Conservation (phyloP, 2,888 invertebrate genomes). For the Erebia ligea region DNA sequence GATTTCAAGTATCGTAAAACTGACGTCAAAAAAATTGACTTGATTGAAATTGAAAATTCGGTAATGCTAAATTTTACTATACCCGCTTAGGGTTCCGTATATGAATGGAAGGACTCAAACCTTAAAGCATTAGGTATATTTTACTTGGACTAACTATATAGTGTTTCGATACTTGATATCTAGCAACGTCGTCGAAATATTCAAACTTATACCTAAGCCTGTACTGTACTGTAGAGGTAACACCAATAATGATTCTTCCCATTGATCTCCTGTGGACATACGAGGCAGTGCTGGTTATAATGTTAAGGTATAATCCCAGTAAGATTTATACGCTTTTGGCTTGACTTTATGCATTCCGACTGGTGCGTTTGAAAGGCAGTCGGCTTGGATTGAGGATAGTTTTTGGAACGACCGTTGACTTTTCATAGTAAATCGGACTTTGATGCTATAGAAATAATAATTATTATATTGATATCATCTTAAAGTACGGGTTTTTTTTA, state of each 20-base stretch:
- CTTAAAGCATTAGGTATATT: too few relatives aligned
- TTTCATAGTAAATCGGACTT: slow-evolving; percentile 12
- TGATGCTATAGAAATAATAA: background rate
- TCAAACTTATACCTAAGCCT: too few relatives aligned
- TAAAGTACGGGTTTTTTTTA: slow-evolving; percentile 3
- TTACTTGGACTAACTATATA: too few relatives aligned
- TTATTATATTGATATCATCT: background rate
- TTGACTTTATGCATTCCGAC: slow-evolving; percentile 79
- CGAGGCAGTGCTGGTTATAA: slow-evolving; percentile 50
- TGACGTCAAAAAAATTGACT: too few relatives aligned
- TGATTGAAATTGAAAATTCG: too few relatives aligned
- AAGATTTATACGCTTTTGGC: slow-evolving; percentile 78
- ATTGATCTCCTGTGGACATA: slow-evolving; percentile 40
- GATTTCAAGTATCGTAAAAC: too few relatives aligned
- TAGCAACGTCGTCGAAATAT: too few relatives aligned
- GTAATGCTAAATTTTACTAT: too few relatives aligned
- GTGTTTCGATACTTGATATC: too few relatives aligned
- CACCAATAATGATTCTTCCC: slow-evolving; percentile 21
- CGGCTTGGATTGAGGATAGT: slow-evolving; percentile 24
- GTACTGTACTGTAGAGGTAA: slow-evolving; percentile 7
- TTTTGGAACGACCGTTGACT: slow-evolving; percentile 15
- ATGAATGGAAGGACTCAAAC: too few relatives aligned
- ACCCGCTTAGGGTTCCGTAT: too few relatives aligned
- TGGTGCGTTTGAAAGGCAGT: slow-evolving; percentile 65
- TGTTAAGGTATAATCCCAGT: slow-evolving; percentile 71